These are phyloP conservation scores for Austrofundulus limnaeus DNA, from an alignment of 2,113 vertebrate species.

Conservation along the genomic window DNA sequence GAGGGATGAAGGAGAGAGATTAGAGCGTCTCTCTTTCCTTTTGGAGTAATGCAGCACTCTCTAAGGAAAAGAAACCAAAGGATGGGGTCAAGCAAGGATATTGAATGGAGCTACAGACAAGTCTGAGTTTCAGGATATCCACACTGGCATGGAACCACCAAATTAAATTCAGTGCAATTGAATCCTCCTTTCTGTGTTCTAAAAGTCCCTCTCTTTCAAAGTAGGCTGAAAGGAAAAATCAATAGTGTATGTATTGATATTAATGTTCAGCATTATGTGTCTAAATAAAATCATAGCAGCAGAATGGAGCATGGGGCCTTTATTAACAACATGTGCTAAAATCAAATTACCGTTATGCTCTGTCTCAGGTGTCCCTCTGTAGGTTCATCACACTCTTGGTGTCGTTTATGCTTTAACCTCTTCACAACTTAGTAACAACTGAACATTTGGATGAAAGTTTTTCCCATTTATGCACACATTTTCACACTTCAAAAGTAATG, in stretches of 20 bases:
- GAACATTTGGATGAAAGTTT: neutral
- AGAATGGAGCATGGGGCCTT: constrained; percentile 63
- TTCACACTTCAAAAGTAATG: neutral
- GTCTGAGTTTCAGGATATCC: constrained; percentile 76
- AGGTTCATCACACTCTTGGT: constrained; percentile 48
- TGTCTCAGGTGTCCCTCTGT: constrained; percentile 46
- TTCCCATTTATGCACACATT: neutral
- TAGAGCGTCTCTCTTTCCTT: constrained; percentile 46
- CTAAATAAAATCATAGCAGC: constrained; percentile 74
- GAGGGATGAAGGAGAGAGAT: constrained; percentile 40
- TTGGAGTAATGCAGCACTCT: constrained; percentile 58
- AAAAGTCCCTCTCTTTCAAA: constrained; percentile 58
- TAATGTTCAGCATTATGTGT: constrained; percentile 72
- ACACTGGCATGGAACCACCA: constrained; percentile 72
- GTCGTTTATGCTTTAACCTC: constrained; percentile 20
- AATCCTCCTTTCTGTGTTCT: constrained; percentile 58
- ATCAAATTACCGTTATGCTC: constrained; percentile 54
- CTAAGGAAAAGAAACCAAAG: constrained; percentile 57
- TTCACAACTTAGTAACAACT: constrained; percentile 8
- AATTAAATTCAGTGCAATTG: constrained; percentile 78
- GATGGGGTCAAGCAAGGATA: constrained; percentile 68
- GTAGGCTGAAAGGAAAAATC: constrained; percentile 69
- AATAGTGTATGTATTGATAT: constrained; percentile 75
- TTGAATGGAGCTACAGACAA: constrained; percentile 68
- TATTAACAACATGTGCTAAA: constrained; percentile 70